phyloP scores from a whole-genome alignment of 2,797 vertebrate species.

The Enteromius mattozi region DNA sequence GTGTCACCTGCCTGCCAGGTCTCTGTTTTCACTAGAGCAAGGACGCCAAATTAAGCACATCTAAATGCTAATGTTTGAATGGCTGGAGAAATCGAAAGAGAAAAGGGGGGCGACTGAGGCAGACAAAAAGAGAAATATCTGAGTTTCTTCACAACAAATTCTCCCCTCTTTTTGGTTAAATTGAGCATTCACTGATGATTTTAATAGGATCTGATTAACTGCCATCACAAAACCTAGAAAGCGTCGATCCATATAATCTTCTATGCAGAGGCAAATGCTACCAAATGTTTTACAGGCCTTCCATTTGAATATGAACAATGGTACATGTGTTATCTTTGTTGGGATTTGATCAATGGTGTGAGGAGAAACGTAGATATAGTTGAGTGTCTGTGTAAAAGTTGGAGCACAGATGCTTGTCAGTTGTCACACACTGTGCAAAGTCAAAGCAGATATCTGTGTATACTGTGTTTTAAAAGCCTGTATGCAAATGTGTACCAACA shows the following conservation, averaged over 20 bases:
- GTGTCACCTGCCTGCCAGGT: conserved; percentile 64
- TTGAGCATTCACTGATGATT: conserved; percentile 50
- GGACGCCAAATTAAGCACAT: conserved; percentile 59
- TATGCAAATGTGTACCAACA: conserved; percentile 29
- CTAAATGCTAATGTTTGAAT: conserved; percentile 59
- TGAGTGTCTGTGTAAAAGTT: conserved; percentile 32
- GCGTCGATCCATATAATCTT: conserved; percentile 50
- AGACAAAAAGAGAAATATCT: conserved; percentile 8
- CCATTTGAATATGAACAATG: conserved; percentile 50
- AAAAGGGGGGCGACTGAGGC: background rate
- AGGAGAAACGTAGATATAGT: conserved; percentile 33
- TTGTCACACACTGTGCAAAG: background rate
- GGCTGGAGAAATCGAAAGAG: conserved; percentile 37
- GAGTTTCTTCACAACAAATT: conserved; percentile 35
- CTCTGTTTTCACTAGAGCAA: conserved; percentile 60
- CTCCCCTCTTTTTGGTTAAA: conserved; percentile 36
- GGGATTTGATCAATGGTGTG: conserved; percentile 52
- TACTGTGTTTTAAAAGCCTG: conserved; percentile 7
- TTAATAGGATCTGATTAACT: conserved; percentile 57
- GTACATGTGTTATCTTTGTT: conserved; percentile 54
- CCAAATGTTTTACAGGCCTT: conserved; percentile 58
- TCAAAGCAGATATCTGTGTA: background rate
- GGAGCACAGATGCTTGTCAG: background rate
- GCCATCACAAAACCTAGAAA: conserved; percentile 50
- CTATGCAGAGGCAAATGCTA: conserved; percentile 46